Conservation (phyloP, 1,140 invertebrate species). For the Ceratitis capitata region DNA sequence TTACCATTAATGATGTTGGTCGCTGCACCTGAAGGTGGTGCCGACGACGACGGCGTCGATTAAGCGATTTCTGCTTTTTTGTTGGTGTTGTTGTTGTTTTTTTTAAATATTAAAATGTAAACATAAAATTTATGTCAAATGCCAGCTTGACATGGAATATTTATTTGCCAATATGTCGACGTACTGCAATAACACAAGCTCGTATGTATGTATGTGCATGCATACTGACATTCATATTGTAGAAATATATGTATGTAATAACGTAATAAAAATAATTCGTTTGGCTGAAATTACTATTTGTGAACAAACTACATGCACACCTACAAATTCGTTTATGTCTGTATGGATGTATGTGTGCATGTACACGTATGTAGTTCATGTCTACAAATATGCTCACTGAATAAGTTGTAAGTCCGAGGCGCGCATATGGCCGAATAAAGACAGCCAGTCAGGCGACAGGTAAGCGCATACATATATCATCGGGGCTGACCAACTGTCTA, state of each 20-base stretch:
- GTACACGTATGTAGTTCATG: too few relatives aligned
- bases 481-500: not conserved
- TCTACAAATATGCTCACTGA: not conserved
- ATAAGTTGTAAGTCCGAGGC: not conserved
- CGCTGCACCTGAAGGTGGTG: not conserved
- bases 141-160: conserved; percentile 60
- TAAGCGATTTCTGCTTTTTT: conserved; percentile 26
- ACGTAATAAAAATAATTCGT: too few relatives aligned
- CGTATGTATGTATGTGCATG: not conserved
- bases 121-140: conserved; percentile 65
- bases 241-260: not conserved
- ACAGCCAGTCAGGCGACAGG: not conserved
- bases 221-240: not conserved
- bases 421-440: conserved; percentile 6
- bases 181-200: not conserved
- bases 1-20: conserved; percentile 18
- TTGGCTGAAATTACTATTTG: too few relatives aligned
- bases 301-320: too few relatives aligned
- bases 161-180: conserved; percentile 54
- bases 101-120: conserved; percentile 60
- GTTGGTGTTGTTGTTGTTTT: too few relatives aligned
- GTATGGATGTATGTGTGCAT: not conserved
- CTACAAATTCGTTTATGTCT: not conserved
- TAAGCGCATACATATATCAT: not conserved
- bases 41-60: not conserved